These are phyloP conservation scores for Drosophila kanekoi DNA, from an alignment of 2,888 invertebrate genomes.

Conservation along the genomic window DNA sequence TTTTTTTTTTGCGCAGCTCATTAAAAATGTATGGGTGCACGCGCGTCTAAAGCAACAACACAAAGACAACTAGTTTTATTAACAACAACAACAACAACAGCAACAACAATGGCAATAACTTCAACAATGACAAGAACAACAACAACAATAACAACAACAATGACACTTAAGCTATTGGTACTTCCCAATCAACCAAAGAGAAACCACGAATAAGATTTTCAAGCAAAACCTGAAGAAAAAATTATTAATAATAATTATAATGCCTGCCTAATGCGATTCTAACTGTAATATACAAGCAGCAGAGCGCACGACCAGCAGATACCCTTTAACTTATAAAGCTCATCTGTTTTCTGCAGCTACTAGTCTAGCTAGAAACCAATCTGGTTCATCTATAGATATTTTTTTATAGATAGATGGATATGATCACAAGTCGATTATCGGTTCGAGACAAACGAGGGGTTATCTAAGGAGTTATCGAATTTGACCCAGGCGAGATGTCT, in stretches of 20 bases:
- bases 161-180: conserved; percentile 17
- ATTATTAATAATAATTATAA: conserved; percentile 1
- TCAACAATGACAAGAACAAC: conserved; percentile 18
- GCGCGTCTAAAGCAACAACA: conserved; percentile 11
- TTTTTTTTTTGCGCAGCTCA: conserved; percentile 22
- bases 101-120: conserved; percentile 6
- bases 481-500: no score
- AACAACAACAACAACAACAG: background rate
- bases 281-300: conserved; percentile 5
- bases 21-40: conserved; percentile 40
- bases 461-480: no score
- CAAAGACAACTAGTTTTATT: conserved; percentile 29
- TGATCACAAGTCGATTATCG: no score
- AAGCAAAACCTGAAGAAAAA: conserved; percentile 4
- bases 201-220: conserved; percentile 3
- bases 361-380: no score
- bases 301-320: background rate
- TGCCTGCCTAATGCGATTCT: conserved; percentile 2
- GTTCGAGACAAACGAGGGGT: no score
- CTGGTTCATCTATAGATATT: no score
- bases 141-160: background rate
- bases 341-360: background rate
- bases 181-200: conserved; percentile 20
- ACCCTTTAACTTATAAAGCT: background rate
- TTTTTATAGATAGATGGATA: no score